Evolutionary conservation across 2,888 invertebrate species (phyloP).

Genomic region (Cantharis nigra): DNA sequence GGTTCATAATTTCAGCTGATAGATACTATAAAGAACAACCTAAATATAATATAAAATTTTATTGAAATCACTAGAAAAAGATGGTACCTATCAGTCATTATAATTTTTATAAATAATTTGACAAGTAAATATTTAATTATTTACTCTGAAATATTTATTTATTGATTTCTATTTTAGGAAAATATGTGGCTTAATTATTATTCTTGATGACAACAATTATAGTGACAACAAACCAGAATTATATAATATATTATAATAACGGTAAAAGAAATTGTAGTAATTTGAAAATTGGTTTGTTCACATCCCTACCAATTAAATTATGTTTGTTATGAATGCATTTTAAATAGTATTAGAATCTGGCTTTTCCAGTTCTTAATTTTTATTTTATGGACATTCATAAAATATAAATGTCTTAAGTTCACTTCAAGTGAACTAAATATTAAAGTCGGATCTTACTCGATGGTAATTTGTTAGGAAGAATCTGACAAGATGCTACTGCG

Average conservation of each 20-base stretch:
- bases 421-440: background rate
- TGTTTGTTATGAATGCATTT: background rate
- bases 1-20: background rate
- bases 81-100: background rate
- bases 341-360: background rate
- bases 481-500: background rate
- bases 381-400: background rate
- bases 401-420: background rate
- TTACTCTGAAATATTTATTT: background rate
- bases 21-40: no score
- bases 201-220: background rate
- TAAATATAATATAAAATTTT: no score
- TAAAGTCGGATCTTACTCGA: background rate
- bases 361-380: background rate
- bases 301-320: background rate
- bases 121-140: background rate
- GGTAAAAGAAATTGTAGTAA: background rate
- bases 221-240: no score
- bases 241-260: no score
- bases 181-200: background rate
- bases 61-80: background rate
- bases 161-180: background rate
- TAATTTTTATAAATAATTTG: background rate
- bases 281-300: background rate
- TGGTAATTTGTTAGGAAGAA: background rate